These are phyloP conservation scores for Catharus minimus DNA, from an alignment of 2,113 vertebrate species.

Conservation along the genomic window DNA sequence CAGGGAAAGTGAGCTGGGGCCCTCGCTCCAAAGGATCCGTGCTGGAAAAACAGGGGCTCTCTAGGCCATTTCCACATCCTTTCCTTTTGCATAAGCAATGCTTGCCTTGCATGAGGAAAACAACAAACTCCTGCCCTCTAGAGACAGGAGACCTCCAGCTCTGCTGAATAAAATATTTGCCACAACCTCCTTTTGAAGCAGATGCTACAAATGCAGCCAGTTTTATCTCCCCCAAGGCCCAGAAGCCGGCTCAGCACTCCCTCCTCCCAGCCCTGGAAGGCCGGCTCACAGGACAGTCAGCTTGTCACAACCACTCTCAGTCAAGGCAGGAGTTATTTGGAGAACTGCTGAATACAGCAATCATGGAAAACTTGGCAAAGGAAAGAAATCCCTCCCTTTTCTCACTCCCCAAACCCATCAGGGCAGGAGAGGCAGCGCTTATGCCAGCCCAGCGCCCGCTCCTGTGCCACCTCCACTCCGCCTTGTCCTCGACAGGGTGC, in stretches of 20 bases:
- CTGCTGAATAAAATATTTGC: slow-evolving; percentile 68
- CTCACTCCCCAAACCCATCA: neutral
- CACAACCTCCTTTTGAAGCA: slow-evolving; percentile 62
- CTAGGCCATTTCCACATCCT: slow-evolving; percentile 22
- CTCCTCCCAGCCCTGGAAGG: slow-evolving; percentile 43
- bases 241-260: neutral
- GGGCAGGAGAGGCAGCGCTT: neutral
- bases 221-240: slow-evolving; percentile 55
- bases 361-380: neutral
- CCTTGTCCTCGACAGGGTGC: accelerated
- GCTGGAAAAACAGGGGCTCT: neutral
- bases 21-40: neutral
- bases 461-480: accelerated
- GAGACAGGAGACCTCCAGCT: slow-evolving; percentile 67
- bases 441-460: accelerated
- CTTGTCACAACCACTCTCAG: slow-evolving; percentile 55
- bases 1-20: neutral
- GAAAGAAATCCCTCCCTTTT: neutral
- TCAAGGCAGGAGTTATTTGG: slow-evolving; percentile 40
- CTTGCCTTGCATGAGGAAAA: slow-evolving; percentile 22
- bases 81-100: slow-evolving; percentile 33
- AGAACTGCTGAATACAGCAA: slow-evolving; percentile 56
- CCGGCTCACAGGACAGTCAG: slow-evolving; percentile 29
- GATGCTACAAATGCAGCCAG: slow-evolving; percentile 53
- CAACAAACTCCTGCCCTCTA: slow-evolving; percentile 68